Evolutionary conservation across 2,888 invertebrate species (phyloP).

Genomic region (Tuberolachnus salignus): DNA sequence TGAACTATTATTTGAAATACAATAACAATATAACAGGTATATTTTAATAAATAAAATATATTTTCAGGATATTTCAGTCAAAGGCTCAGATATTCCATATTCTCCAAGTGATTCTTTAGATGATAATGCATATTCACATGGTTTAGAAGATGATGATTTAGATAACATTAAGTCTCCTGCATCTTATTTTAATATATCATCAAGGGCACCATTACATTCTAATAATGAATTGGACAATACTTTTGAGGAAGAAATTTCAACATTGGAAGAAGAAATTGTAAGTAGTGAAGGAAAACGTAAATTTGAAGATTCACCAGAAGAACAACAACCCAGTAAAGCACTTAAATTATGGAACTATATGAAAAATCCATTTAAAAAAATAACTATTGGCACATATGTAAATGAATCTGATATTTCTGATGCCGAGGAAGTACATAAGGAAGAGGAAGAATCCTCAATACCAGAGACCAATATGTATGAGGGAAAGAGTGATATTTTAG

Average conservation of each 20-base stretch:
- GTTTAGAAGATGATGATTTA: conserved; percentile 31
- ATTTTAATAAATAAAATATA: no score
- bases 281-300: conserved; percentile 32
- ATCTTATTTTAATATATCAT: conserved; percentile 46
- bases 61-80: conserved; percentile 27
- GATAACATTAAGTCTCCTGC: conserved; percentile 29
- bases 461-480: not conserved
- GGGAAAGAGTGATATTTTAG: conserved; percentile 1
- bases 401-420: conserved; percentile 21
- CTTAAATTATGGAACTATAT: conserved; percentile 43
- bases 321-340: conserved; percentile 24
- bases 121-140: conserved; percentile 35
- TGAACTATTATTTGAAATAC: no score
- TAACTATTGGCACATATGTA: conserved; percentile 8
- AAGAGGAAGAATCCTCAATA: not conserved
- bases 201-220: conserved; percentile 49
- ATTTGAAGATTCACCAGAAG: conserved; percentile 19
- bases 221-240: conserved; percentile 8
- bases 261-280: not conserved
- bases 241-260: conserved; percentile 11
- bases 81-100: conserved; percentile 36
- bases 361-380: conserved; percentile 46
- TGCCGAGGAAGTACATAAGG: not conserved
- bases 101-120: conserved; percentile 39
- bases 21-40: no score